Evolutionary conservation across 2,888 invertebrate species (phyloP).

Genomic region (Sinodicranocentrus sp.): DNA sequence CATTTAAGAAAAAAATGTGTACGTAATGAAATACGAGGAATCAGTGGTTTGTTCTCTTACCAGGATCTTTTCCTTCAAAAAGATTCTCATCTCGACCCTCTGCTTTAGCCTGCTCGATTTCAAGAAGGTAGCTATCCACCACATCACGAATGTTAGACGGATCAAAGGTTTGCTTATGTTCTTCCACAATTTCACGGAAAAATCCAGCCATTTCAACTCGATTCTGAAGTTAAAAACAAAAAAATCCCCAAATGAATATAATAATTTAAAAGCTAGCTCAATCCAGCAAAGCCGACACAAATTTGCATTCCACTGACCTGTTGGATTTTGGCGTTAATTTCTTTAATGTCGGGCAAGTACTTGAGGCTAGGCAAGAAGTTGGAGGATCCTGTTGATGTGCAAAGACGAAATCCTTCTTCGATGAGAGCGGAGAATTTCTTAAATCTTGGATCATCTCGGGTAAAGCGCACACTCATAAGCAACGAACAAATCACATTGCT

Average conservation of each 20-base stretch:
- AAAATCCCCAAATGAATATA: background rate
- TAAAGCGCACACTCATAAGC: slow-evolving; percentile 92
- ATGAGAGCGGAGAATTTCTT: slow-evolving; percentile 90
- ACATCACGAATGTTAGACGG: slow-evolving; percentile 88
- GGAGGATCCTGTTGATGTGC: slow-evolving; percentile 89
- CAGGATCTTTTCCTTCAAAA: slow-evolving; percentile 92
- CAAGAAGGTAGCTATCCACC: slow-evolving; percentile 90
- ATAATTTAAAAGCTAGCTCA: no score
- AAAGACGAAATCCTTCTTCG: slow-evolving; percentile 93
- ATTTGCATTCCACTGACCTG: slow-evolving; percentile 59
- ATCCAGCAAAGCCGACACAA: background rate
- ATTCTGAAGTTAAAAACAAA: slow-evolving; percentile 81
- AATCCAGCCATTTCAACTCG: slow-evolving; percentile 91
- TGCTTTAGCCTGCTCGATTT: slow-evolving; percentile 89
- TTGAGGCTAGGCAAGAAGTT: slow-evolving; percentile 90
- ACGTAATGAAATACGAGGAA: no score
- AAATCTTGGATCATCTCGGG: slow-evolving; percentile 87
- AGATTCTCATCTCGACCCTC: slow-evolving; percentile 86
- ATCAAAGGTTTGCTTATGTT: slow-evolving; percentile 88
- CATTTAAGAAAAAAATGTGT: slow-evolving; percentile 16
- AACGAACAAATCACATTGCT: slow-evolving; percentile 95
- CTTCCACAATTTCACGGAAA: slow-evolving; percentile 90
- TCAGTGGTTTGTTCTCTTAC: slow-evolving; percentile 81
- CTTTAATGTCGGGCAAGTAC: slow-evolving; percentile 80
- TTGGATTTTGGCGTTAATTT: slow-evolving; percentile 74